Conservation (phyloP, 2,797 vertebrate species). For the Sebastes diaconus region DNA sequence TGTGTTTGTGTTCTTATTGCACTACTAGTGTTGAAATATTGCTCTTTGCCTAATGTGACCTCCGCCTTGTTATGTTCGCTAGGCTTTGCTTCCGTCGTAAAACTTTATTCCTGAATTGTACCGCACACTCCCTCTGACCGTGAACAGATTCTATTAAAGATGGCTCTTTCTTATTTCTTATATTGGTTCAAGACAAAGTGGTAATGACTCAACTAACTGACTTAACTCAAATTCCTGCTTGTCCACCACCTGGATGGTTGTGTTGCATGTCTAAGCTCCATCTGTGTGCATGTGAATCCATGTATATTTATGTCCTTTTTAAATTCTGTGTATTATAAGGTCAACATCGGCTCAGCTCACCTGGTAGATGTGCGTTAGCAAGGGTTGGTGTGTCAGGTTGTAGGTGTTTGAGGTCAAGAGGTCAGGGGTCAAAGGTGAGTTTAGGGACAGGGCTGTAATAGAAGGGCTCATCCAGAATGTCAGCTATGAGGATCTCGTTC, state of each 20-base stretch:
- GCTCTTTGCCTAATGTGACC: neutral
- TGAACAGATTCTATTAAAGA: neutral
- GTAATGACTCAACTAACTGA: neutral
- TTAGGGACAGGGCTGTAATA: slow-evolving; percentile 21
- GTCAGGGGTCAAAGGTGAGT: slow-evolving; percentile 36
- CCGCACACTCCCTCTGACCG: neutral
- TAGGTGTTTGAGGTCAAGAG: slow-evolving; percentile 7
- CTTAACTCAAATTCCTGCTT: neutral
- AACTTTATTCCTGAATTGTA: neutral
- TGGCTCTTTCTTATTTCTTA: neutral
- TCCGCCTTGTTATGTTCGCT: neutral
- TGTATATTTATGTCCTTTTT: neutral
- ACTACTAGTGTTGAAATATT: neutral
- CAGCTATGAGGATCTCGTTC: slow-evolving; percentile 24
- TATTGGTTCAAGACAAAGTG: neutral
- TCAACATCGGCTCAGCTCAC: neutral
- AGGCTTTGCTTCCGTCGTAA: neutral
- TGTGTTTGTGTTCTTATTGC: neutral
- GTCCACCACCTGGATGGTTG: neutral
- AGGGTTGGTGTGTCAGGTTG: neutral
- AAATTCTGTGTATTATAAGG: neutral
- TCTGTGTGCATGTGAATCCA: neutral
- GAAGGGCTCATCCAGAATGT: slow-evolving; percentile 22
- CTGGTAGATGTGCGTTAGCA: neutral
- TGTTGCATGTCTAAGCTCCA: neutral